phyloP scores from a whole-genome alignment of 35 echinoderm and acorn worm genomes.

The Apostichopus parvimensis region DNA sequence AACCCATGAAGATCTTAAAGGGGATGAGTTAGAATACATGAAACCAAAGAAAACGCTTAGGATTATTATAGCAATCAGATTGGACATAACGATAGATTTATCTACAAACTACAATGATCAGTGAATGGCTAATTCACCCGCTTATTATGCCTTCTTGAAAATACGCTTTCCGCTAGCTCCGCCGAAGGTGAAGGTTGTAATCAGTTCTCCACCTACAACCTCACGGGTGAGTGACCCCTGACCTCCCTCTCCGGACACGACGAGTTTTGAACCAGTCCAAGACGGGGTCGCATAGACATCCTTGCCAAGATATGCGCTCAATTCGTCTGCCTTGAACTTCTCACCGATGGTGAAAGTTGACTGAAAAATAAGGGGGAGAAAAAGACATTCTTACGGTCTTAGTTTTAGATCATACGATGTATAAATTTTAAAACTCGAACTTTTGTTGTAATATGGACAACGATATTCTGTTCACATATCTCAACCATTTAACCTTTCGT shows the following conservation, averaged over 20 bases:
- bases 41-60: too few species aligned
- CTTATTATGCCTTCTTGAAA: constrained; percentile 57
- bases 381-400: too few species aligned
- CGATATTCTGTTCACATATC: too few species aligned
- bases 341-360: constrained; percentile 70
- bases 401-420: too few species aligned
- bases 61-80: too few species aligned
- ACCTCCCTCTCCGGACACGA: constrained; percentile 55
- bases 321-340: constrained; percentile 54
- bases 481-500: too few species aligned
- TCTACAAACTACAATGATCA: neutral
- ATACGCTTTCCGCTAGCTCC: constrained; percentile 66
- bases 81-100: too few species aligned
- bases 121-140: neutral
- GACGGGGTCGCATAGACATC: constrained; percentile 58
- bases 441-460: too few species aligned
- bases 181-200: constrained; percentile 59
- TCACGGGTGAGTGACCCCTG: constrained; percentile 55
- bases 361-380: constrained; percentile 14
- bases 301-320: constrained; percentile 51
- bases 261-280: constrained; percentile 65
- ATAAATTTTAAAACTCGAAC: too few species aligned
- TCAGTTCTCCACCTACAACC: constrained; percentile 65
- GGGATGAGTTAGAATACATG: too few species aligned
- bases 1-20: too few species aligned